phyloP scores from a whole-genome alignment of 2,888 invertebrate genomes.

The Caenorhabditis plicata region DNA sequence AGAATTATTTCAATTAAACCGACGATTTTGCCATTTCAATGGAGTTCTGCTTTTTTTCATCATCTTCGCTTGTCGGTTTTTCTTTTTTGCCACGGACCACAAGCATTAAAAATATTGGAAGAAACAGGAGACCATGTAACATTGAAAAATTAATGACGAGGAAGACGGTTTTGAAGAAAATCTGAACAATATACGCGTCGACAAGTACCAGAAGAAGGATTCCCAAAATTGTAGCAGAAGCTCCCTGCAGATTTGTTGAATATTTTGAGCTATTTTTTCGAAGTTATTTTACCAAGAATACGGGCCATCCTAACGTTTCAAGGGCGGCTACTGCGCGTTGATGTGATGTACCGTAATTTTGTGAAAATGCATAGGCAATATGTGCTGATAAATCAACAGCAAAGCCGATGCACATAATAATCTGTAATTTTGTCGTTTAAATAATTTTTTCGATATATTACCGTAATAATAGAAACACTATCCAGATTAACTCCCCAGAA shows the following conservation, averaged over 20 bases:
- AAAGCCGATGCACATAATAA: conserved; percentile 96
- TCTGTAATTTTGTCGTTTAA: too few species aligned
- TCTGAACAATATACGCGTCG: conserved; percentile 59
- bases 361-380: conserved; percentile 50
- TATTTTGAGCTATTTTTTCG: neutral
- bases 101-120: conserved; percentile 59
- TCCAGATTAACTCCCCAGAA: conserved; percentile 74
- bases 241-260: conserved; percentile 40
- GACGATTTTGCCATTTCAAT: too few species aligned
- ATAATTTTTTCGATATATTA: too few species aligned
- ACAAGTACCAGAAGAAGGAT: conserved; percentile 58
- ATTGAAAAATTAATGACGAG: conserved; percentile 60
- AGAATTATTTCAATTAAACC: too few species aligned
- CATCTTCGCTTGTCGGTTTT: too few species aligned
- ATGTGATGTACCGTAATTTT: conserved; percentile 39
- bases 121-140: conserved; percentile 63
- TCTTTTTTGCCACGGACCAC: conserved; percentile 21
- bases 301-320: conserved; percentile 85
- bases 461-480: conserved; percentile 86
- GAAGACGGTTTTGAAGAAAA: conserved; percentile 65
- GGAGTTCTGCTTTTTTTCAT: neutral
- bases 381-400: conserved; percentile 73
- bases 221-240: conserved; percentile 61
- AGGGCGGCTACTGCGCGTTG: conserved; percentile 70
- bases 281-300: conserved; percentile 70